Evolutionary conservation across 23 tunicate genomes (phyloP).

Genomic region (Corella eumyota): DNA sequence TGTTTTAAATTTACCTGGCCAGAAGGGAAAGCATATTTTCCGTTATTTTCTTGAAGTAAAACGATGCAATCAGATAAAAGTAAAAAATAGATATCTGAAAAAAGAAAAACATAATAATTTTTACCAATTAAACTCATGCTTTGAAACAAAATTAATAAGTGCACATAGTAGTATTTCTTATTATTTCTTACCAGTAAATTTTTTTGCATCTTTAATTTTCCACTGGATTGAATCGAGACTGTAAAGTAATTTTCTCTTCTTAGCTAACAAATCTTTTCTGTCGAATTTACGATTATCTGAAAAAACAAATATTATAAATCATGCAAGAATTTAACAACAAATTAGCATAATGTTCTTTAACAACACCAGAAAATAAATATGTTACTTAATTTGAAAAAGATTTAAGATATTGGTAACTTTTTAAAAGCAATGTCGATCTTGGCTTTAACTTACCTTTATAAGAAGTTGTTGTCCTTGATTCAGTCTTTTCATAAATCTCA

Average conservation of each 20-base stretch:
- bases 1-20: conserved; percentile 63
- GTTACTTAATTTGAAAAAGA: no score
- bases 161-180: not conserved
- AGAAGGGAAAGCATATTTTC: conserved; percentile 65
- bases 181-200: conserved; percentile 23
- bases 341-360: not conserved
- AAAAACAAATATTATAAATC: not conserved
- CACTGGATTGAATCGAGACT: conserved; percentile 60
- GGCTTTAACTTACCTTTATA: conserved; percentile 66
- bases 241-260: conserved; percentile 28
- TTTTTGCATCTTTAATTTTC: conserved; percentile 28
- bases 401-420: not conserved
- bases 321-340: not conserved
- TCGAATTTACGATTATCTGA: conserved; percentile 54
- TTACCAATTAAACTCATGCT: not conserved
- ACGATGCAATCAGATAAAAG: conserved; percentile 69
- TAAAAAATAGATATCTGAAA: conserved; percentile 45
- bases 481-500: conserved; percentile 72
- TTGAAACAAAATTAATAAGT: not conserved
- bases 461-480: conserved; percentile 32
- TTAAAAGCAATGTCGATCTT: no score
- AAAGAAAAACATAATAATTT: no score
- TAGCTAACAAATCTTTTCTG: conserved; percentile 44
- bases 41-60: conserved; percentile 83
- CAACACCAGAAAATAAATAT: not conserved